A percentile compares a stretch with the other conserved stretches of the same genome.
Evolutionary conservation across 2,888 invertebrate genomes (phyloP).

Genomic region (Sinohyriopsis cumingii): DNA sequence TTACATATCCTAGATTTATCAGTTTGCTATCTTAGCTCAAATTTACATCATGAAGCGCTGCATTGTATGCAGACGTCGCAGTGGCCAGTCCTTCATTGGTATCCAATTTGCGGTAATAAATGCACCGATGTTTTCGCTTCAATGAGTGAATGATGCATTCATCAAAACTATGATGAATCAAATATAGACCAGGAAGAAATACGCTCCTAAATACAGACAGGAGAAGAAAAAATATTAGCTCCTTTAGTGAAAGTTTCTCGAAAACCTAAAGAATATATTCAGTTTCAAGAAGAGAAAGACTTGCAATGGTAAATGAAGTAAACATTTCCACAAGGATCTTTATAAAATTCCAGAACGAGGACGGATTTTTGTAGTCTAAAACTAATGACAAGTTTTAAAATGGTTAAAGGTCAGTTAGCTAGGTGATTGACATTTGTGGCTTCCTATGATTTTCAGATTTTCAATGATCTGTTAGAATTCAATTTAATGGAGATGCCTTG

Average conservation of each 20-base stretch:
- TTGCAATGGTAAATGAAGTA: conserved; percentile 9
- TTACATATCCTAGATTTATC: conserved; percentile 17
- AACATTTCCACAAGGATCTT: conserved; percentile 17
- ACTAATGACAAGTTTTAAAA: too few species aligned
- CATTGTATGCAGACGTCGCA: conserved; percentile 23
- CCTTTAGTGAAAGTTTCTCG: conserved; percentile 14
- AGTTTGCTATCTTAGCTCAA: conserved; percentile 11
- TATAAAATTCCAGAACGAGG: neutral
- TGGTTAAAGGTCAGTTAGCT: neutral
- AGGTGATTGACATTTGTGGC: conserved; percentile 11
- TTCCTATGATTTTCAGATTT: conserved; percentile 16
- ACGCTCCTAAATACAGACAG: conserved; percentile 18
- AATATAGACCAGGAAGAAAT: conserved; percentile 22
- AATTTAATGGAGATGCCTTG: conserved; percentile 17
- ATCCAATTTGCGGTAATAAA: conserved; percentile 21
- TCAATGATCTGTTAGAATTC: conserved; percentile 14
- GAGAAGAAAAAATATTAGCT: conserved; percentile 21
- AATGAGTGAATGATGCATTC: conserved; percentile 17
- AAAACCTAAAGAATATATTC: conserved; percentile 14
- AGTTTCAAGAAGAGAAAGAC: conserved; percentile 12
- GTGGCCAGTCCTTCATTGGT: conserved; percentile 21
- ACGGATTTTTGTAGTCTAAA: too few species aligned
- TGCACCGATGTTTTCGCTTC: conserved; percentile 29
- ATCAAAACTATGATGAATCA: conserved; percentile 20
- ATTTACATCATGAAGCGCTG: too few species aligned